phyloP scores from a whole-genome alignment of 2,888 invertebrate genomes.

The Melipona bicolor region DNA sequence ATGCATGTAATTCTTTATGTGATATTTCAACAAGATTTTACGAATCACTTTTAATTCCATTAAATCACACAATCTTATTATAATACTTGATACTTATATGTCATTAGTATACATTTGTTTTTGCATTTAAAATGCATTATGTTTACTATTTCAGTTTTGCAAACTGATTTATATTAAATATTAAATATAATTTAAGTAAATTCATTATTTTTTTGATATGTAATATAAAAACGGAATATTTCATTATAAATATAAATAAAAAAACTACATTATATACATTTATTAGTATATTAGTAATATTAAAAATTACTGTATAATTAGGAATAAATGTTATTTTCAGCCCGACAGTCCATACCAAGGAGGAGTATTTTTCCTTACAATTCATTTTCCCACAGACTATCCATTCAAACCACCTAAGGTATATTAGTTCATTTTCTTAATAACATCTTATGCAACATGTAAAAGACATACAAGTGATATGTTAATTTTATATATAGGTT shows the following conservation, averaged over 20 bases:
- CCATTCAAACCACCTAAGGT: conserved; percentile 99
- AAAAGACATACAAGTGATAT: background rate
- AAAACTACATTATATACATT: conserved; percentile 2
- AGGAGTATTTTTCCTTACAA: conserved; percentile 99
- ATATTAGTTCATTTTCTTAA: conserved; percentile 51
- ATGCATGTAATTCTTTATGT: conserved; percentile 24
- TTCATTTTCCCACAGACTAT: conserved; percentile 99
- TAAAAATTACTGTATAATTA: conserved; percentile 2
- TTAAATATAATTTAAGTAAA: conserved; percentile 9
- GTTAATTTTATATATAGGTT: conserved; percentile 85
- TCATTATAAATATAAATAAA: background rate
- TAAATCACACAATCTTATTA: background rate
- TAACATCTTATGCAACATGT: background rate
- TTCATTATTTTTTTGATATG: conserved; percentile 1
- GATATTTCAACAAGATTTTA: conserved; percentile 7
- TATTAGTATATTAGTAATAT: background rate
- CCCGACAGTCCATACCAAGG: conserved; percentile 99
- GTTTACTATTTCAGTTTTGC: background rate
- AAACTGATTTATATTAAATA: background rate
- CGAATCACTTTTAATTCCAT: background rate
- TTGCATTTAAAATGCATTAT: background rate
- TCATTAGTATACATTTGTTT: conserved; percentile 1
- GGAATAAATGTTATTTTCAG: conserved; percentile 86
- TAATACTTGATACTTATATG: background rate
- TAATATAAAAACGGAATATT: background rate